Percentiles rank a stretch among this genome's conserved stretches.
Conservation (phyloP, 1,140 invertebrate species). For the Drosophila ambigua region DNA sequence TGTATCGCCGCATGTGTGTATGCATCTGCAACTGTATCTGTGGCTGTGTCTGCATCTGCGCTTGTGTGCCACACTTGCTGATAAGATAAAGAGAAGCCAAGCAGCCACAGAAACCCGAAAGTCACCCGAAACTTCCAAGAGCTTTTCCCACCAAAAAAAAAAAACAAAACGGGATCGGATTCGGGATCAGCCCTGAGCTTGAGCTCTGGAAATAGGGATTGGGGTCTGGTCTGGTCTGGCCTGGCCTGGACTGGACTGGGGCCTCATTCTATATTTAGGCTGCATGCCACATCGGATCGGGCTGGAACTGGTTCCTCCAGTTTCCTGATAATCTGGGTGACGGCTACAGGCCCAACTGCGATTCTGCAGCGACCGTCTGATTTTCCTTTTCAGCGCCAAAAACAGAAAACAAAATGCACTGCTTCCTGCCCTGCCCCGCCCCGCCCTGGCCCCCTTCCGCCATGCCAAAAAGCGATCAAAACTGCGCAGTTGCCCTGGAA, state of each 20-base stretch:
- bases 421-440: not conserved
- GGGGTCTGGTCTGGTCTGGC: constrained; percentile 3
- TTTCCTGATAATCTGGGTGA: constrained; percentile 83
- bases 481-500: constrained; percentile 63
- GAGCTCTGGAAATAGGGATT: not conserved
- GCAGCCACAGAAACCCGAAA: constrained; percentile 26
- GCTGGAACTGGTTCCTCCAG: constrained; percentile 79
- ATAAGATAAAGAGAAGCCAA: constrained; percentile 65
- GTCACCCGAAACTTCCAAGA: constrained; percentile 22
- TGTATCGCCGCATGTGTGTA: constrained; percentile 13
- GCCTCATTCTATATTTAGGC: constrained; percentile 76
- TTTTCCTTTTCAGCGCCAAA: constrained; percentile 76
- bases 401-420: constrained; percentile 24
- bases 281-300: constrained; percentile 62
- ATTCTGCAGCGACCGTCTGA: constrained; percentile 58
- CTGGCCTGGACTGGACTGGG: constrained; percentile 23
- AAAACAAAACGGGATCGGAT: too few relatives aligned
- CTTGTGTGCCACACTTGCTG: constrained; percentile 42
- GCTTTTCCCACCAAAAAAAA: constrained; percentile 7
- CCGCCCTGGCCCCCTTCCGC: not conserved
- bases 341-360: constrained; percentile 60
- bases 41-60: constrained; percentile 7
- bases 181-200: too few relatives aligned
- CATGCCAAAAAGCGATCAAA: constrained; percentile 34
- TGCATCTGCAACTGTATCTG: constrained; percentile 5